Base-by-base conservation (phyloP, 2,888 invertebrate species). In the Drosophila picticornis region DNA sequence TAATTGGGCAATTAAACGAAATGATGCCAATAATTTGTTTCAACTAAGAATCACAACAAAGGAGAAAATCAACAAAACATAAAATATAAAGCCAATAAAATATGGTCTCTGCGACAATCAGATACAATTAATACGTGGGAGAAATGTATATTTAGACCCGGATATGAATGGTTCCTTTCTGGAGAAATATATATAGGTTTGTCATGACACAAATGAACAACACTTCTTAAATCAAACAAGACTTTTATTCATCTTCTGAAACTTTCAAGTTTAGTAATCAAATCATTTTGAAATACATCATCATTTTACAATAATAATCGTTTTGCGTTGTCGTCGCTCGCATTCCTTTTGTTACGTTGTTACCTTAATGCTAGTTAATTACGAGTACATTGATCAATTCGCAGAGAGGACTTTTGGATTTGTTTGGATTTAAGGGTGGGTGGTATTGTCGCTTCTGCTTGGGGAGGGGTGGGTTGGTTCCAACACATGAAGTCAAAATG, bases 181-280 rank as follows among this genome's bases (percentile, higher is more conserved):
- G 31, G 16, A 62, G 19, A 16, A 32, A 40, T 29, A 25, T 11
- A 2, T 29, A 25, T 7, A 1, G 22, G 43, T 43, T 29, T n/a
- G 36, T 31, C 25, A 53, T 56, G 40, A 43, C 40, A 43, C 67
- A 52, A 77, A 78, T 68, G 34, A 76, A 81, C 50, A 79, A 81
- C 67, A 78, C 67, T 78, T 68, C 64, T 68, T 77, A 81, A 72
- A 77, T 76, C 58, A 68, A 81, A 81, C 67, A 78, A 56, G 63
- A 71, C 40, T 58, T 77, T 77, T 66, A 62, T 65, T 74, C 29
- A 80, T 65, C 46, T 46, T 70, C 55, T 62, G 48, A 52, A 36
- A 40, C n/a, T 59, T 65, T 80, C 48, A 63, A 59, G 52, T 62
- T 31, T 16, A 16, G 16, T 46, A 57, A 50, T 34, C 50, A 50